These are phyloP conservation scores for Sinosuthora webbiana DNA, from an alignment of 2,113 vertebrate genomes.

Conservation along the genomic window DNA sequence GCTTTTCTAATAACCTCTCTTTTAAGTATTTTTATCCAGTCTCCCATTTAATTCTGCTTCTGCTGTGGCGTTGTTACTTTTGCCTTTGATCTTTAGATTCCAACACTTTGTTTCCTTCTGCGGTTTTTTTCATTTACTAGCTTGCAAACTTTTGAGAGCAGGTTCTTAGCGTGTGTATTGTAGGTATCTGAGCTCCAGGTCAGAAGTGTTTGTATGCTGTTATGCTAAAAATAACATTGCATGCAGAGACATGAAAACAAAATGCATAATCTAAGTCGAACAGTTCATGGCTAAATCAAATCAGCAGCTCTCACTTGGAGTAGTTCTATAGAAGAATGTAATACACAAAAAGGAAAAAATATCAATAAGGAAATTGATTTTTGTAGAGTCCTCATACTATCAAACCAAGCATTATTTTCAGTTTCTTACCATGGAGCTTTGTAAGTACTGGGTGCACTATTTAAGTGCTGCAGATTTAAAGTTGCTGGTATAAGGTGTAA, in stretches of 20 bases:
- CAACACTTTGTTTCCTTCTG: neutral
- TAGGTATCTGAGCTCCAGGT: neutral
- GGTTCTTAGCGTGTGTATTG: neutral
- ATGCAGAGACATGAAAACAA: neutral
- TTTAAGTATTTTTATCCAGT: neutral
- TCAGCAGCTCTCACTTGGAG: neutral
- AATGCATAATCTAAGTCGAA: neutral
- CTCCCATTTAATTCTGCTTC: neutral
- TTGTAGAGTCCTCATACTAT: neutral
- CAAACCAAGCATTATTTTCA: neutral
- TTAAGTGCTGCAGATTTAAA: neutral
- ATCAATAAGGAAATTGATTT: neutral
- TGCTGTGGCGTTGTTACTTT: neutral
- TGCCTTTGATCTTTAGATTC: neutral
- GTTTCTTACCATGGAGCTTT: neutral
- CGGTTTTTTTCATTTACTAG: neutral
- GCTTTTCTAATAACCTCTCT: neutral
- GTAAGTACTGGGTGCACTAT: neutral
- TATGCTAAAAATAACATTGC: neutral
- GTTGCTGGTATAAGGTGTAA: neutral
- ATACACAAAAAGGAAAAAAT: neutral
- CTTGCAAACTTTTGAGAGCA: neutral
- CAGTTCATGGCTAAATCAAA: neutral
- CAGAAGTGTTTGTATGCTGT: neutral
- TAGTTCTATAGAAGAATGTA: neutral